Evolutionary conservation across 2,113 vertebrate genomes (phyloP).

Genomic region (Perognathus longimembris): DNA sequence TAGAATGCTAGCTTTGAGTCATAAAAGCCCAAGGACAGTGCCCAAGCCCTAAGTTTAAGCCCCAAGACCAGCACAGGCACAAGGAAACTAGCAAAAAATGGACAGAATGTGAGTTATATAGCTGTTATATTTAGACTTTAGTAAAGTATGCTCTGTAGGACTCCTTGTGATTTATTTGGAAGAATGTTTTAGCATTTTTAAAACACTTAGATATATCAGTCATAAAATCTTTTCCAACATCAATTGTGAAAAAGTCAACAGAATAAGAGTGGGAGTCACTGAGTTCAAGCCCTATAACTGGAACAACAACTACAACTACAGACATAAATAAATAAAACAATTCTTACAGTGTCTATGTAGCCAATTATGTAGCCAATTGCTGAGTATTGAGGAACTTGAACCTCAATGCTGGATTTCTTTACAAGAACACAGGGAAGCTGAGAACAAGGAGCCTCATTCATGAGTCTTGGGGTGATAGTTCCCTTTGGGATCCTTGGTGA

Average conservation of each 20-base stretch:
- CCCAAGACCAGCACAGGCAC: too few relatives aligned
- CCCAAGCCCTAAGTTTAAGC: too few relatives aligned
- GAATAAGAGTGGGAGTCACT: background rate
- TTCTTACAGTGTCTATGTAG: too few relatives aligned
- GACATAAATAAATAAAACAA: too few relatives aligned
- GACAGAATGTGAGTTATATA: too few relatives aligned
- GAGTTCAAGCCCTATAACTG: too few relatives aligned
- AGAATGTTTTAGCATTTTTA: background rate
- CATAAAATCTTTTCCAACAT: background rate
- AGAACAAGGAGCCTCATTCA: background rate
- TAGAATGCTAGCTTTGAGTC: too few relatives aligned
- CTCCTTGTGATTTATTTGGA: background rate
- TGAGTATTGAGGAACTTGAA: background rate
- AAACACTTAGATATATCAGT: background rate
- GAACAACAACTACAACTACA: too few relatives aligned
- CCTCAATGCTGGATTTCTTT: rapidly evolving
- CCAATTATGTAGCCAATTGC: background rate
- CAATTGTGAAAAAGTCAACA: too few relatives aligned
- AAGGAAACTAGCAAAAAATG: too few relatives aligned
- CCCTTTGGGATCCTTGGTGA: rapidly evolving
- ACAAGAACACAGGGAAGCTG: rapidly evolving
- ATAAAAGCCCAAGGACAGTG: too few relatives aligned
- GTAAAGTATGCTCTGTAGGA: background rate
- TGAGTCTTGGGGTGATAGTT: background rate
- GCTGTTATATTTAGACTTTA: background rate